These are phyloP conservation scores for Agonopterix arenella DNA, from an alignment of 2,888 invertebrate genomes.

Conservation along the genomic window DNA sequence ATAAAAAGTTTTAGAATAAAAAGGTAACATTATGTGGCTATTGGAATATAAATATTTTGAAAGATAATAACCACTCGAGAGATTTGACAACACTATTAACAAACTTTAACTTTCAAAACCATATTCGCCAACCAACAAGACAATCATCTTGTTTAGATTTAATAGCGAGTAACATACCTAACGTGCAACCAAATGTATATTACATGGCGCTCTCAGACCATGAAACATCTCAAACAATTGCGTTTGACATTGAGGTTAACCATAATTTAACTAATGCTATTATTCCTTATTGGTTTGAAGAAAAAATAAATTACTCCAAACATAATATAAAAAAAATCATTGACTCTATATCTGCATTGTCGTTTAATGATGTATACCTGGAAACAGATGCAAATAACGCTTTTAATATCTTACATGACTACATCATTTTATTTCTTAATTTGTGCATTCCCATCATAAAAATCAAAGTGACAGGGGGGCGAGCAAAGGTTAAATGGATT, in stretches of 20 bases:
- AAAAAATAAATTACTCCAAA: background rate
- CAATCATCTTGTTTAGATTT: constrained; percentile 3
- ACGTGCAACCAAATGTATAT: background rate
- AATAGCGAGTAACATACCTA: constrained; percentile 4
- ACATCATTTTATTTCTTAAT: background rate
- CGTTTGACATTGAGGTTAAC: too few species aligned
- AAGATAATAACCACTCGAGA: background rate
- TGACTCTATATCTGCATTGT: background rate
- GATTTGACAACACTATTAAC: background rate
- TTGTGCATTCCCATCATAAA: background rate
- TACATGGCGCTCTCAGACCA: too few species aligned
- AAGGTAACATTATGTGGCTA: background rate
- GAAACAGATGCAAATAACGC: background rate
- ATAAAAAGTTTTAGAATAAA: background rate
- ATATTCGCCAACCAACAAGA: background rate
- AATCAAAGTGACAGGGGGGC: background rate
- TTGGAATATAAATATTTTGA: background rate
- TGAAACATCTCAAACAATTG: too few species aligned
- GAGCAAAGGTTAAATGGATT: background rate
- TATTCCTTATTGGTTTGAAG: background rate
- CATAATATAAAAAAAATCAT: background rate
- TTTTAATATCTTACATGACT: background rate
- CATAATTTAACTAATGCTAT: too few species aligned
- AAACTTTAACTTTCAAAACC: background rate
- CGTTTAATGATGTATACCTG: background rate